Conservation (phyloP, 2,888 invertebrate species). For the Catocala fraxini region DNA sequence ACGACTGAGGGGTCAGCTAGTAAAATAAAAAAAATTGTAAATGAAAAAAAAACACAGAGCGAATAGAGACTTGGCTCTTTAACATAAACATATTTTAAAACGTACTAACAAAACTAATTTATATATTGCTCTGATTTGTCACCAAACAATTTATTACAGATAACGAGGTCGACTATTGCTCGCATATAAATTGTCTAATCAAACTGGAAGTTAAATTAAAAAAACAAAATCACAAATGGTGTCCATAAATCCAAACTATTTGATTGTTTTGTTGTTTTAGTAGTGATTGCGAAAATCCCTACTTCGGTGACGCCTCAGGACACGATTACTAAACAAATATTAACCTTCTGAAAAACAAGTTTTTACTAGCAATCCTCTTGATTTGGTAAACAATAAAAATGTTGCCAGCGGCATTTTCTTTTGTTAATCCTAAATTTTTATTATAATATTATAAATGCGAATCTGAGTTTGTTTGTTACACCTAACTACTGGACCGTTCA, state of each 20-base stretch:
- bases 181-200: constrained; percentile 32
- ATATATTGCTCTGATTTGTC: constrained; percentile 50
- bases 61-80: constrained; percentile 12
- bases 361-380: background rate
- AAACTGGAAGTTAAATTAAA: constrained; percentile 22
- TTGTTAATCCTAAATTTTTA: too few relatives aligned
- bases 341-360: background rate
- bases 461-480: too few relatives aligned
- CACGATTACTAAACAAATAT: background rate
- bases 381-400: background rate
- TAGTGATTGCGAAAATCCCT: constrained; percentile 5
- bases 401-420: background rate
- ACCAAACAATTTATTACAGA: constrained; percentile 36
- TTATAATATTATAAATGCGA: too few relatives aligned
- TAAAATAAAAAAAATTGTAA: too few relatives aligned
- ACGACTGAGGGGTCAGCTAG: too few relatives aligned
- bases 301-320: constrained; percentile 6
- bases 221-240: constrained; percentile 23
- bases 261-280: constrained; percentile 20
- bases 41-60: too few relatives aligned
- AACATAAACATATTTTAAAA: background rate
- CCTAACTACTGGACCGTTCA: too few relatives aligned
- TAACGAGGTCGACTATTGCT: constrained; percentile 26
- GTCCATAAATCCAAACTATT: constrained; percentile 28
- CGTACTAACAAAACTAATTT: constrained; percentile 41